Evolutionary conservation across 1,140 invertebrate species (phyloP).

Genomic region (Stratiolaelaps scimitus): DNA sequence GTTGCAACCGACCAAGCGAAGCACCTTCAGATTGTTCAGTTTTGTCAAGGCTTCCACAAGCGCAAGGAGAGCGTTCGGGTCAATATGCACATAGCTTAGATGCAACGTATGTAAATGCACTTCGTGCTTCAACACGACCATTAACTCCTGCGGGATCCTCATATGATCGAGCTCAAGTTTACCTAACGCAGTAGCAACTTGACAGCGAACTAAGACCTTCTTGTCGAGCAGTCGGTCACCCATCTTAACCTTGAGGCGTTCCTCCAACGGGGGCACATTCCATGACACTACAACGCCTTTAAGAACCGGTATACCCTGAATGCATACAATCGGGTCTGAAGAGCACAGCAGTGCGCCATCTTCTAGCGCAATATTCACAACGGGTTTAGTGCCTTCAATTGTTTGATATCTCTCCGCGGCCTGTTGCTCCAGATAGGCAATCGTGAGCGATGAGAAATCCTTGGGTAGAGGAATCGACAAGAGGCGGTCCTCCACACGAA

Average conservation of each 20-base stretch:
- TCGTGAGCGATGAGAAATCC: background rate
- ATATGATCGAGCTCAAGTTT: conserved; percentile 21
- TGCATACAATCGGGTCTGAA: conserved; percentile 9
- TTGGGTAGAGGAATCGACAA: conserved; percentile 12
- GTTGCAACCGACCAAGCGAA: background rate
- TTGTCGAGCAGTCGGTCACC: background rate
- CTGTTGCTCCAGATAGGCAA: conserved; percentile 17
- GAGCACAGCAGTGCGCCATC: conserved; percentile 13
- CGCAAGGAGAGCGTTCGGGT: background rate
- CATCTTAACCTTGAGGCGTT: background rate
- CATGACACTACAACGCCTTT: conserved; percentile 10
- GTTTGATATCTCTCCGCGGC: conserved; percentile 7
- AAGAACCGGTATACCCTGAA: conserved; percentile 26
- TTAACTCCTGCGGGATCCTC: conserved; percentile 15
- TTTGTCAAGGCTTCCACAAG: background rate
- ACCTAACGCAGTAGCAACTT: background rate
- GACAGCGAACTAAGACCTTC: background rate
- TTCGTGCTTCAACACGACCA: conserved; percentile 9
- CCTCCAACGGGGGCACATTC: conserved; percentile 7
- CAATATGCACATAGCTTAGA: conserved; percentile 2
- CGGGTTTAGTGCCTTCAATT: conserved; percentile 9
- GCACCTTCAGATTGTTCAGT: conserved; percentile 1
- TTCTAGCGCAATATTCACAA: conserved; percentile 12
- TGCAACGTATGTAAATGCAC: conserved; percentile 5
- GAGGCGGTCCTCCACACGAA: conserved; percentile 8